Base-by-base conservation (phyloP, 2,797 vertebrate genomes). In the Anisognathus igniventris region DNA sequence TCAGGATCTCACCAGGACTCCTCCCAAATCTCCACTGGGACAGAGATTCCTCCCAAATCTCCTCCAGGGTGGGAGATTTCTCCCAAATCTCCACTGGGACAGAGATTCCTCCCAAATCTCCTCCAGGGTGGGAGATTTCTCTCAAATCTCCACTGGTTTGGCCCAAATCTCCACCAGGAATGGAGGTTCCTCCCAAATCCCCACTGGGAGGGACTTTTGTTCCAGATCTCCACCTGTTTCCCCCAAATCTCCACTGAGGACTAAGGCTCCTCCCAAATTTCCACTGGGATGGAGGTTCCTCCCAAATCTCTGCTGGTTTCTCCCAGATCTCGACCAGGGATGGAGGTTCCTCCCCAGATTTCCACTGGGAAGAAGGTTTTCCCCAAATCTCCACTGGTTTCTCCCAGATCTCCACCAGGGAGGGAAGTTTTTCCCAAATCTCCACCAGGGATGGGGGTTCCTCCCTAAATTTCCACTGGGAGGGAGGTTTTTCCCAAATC, bases 241-340 rank as follows among this genome's bases (percentile, higher is more conserved):
- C 9, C 42, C 8, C n/a, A 51, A 2, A 51, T 39, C 5, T 50
- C 27, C 20, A 30, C 47, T 7, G 6, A 10, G 15, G 7, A n/a
- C 2, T 7, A 6, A n/a, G 15, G 3, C 5, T 30, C 2, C 5
- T 11, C 45, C 48, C 33, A 37, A 2, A 30, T 50, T 1, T 39
- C 27, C 4, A 13, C 20, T 5, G 25, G 17, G 10, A 30, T 51
- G 28, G 1, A 30, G 19, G 4, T 25, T 54, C 0, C 10, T 25
- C 22, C 14, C 17, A 25, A 9, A 40, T 30, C 3, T 30, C 28
- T 28, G 22, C 13, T 21, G 20, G 31, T 33, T 57, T 7, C 3
- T 14, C 53, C 31, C 31, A 33, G 3, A 54, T 54, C 6, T 7
- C 53, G 31, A 15, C 30, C 2, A 37, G 12, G 31, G 28, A 31